Percentiles rank a stretch among this genome's conserved stretches.
These are phyloP conservation scores for Spongia lamella DNA, from an alignment of 37 sponge, comb jelly and placozoan species.

Conservation along the genomic window DNA sequence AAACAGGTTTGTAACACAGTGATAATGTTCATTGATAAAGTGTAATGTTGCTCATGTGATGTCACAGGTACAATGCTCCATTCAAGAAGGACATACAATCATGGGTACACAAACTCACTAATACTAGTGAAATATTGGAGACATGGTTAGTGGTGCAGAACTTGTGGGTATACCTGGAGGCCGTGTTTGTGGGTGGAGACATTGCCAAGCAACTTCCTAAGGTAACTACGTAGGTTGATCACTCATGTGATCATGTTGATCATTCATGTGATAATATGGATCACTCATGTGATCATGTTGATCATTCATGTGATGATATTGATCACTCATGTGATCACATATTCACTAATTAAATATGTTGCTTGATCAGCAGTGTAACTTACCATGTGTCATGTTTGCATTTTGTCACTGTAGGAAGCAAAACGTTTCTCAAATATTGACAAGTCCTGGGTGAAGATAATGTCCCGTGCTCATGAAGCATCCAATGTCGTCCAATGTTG, in stretches of 20 bases:
- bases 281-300: not conserved
- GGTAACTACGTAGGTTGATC: slow-evolving; percentile 20
- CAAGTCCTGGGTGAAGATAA: slow-evolving; percentile 99
- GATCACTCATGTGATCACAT: not conserved
- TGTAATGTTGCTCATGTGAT: not conserved
- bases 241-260: not conserved
- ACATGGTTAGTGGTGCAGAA: slow-evolving; percentile 98
- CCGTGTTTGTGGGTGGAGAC: slow-evolving; percentile 99
- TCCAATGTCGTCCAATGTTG: slow-evolving; percentile 94
- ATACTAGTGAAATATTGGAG: slow-evolving; percentile 95
- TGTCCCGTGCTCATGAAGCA: slow-evolving; percentile 95
- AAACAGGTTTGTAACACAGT: slow-evolving; percentile 70
- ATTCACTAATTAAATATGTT: too few relatives aligned
- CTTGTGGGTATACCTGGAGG: slow-evolving; percentile 99
- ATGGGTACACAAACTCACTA: slow-evolving; percentile 95
- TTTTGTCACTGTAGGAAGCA: slow-evolving; percentile 98
- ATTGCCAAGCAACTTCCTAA: slow-evolving; percentile 99
- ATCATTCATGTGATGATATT: not conserved
- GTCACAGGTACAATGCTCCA: slow-evolving; percentile 95
- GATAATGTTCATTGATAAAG: not conserved
- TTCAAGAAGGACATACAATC: slow-evolving; percentile 96
- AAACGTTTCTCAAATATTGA: slow-evolving; percentile 97
- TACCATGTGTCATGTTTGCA: too few relatives aligned
- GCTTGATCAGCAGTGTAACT: too few relatives aligned
- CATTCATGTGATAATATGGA: not conserved